Base-by-base conservation (phyloP, 2,797 vertebrate species). In the Numenius phaeopus region DNA sequence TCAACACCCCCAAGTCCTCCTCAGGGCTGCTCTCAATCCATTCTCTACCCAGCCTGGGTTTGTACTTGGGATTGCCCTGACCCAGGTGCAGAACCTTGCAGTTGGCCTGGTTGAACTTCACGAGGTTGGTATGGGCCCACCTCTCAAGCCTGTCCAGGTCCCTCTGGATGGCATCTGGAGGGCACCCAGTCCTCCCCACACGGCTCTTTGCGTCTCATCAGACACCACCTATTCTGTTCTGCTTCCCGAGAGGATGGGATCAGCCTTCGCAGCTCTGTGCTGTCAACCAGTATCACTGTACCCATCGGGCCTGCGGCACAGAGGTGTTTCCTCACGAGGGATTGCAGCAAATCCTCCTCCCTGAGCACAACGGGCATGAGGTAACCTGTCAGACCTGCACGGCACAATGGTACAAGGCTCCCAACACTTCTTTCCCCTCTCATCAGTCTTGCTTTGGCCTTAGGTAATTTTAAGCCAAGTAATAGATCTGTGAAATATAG, bases 221-320 rank as follows among this genome's bases (percentile, higher is more conserved):
- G 27, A 62, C 61, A 30, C 30, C 27, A 40, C 18, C 8, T 20
- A 9, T 62, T 14, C 61, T 32, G 34, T 42, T 24, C 30, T 2
- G 8, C 23, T 42, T 11, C 29, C n/a, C 3, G 39, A 11, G 23
- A 5, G 46, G 29, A 18, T 2, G 4, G 34, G 42, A 4, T 11
- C 47, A 3, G 50, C 40, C 4, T 15, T 14, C 26, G 0, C 19
- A 2, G 0, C 40, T 23, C 47, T 0, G 26, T 12, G 40, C 39
- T 13, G 14, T 15, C 40, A 12, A 6, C 34, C 37, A 10, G 0
- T 14, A 3, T 6, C 14, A 5, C 20, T 0, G 18, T 8, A 3
- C 13, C 59, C 54, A 7, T 19, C 23, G 0, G 4, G 34, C 65
- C 27, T 37, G 47, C 27, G 2, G 47, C 27, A 15, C 39, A 11